Conservation (phyloP, 2,888 invertebrate species). For the Silvanus unidentatus region DNA sequence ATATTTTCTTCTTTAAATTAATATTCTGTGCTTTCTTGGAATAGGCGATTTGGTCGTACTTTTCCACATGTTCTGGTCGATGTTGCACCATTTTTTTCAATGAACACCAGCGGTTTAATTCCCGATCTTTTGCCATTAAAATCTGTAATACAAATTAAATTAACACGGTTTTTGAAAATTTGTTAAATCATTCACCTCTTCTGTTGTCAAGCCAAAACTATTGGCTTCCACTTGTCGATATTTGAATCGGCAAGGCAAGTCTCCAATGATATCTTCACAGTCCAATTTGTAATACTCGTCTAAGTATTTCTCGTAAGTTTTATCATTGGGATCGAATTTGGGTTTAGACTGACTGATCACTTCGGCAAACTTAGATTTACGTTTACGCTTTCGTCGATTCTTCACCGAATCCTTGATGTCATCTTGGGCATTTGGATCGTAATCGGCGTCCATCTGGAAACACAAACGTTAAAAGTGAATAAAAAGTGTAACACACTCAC, state of each 20-base stretch:
- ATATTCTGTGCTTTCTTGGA: conserved; percentile 66
- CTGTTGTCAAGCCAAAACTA: conserved; percentile 81
- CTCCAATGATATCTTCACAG: conserved; percentile 92
- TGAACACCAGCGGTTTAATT: conserved; percentile 93
- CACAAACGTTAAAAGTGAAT: neutral
- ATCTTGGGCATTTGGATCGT: conserved; percentile 59
- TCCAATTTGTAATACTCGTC: conserved; percentile 94
- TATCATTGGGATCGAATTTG: conserved; percentile 71
- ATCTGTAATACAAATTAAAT: conserved; percentile 58
- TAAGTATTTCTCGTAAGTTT: conserved; percentile 78
- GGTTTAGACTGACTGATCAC: conserved; percentile 74
- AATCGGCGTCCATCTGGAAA: conserved; percentile 82
- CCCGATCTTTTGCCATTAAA: conserved; percentile 82
- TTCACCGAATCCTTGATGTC: conserved; percentile 55
- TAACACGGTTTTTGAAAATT: neutral
- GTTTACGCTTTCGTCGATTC: conserved; percentile 53
- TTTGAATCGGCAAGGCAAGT: conserved; percentile 86
- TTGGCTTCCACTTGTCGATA: conserved; percentile 86
- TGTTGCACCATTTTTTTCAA: conserved; percentile 80
- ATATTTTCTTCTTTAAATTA: conserved; percentile 68
- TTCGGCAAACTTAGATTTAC: conserved; percentile 71
- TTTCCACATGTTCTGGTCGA: conserved; percentile 71
- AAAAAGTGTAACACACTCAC: conserved; percentile 23
- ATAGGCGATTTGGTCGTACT: conserved; percentile 71
- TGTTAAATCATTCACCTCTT: conserved; percentile 63